Evolutionary conservation across 2,888 invertebrate species (phyloP).

Genomic region (Drosophila atroscutellata): DNA sequence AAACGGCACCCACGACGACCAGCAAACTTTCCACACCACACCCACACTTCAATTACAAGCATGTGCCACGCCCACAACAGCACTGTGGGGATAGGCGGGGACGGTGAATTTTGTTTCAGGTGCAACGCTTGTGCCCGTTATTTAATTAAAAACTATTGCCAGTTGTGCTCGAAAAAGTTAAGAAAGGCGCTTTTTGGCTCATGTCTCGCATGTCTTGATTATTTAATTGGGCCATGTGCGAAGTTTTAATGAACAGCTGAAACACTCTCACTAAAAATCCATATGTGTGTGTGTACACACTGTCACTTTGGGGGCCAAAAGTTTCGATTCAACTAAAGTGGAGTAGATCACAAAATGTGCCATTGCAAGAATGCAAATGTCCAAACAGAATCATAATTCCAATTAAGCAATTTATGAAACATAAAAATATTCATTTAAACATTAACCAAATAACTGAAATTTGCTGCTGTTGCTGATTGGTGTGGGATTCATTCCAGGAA

Average conservation of each 20-base stretch:
- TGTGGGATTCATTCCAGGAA: background rate
- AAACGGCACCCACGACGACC: conserved; percentile 49
- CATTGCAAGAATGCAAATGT: conserved; percentile 12
- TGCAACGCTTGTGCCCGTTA: conserved; percentile 52
- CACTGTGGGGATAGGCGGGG: background rate
- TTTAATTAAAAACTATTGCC: conserved; percentile 73
- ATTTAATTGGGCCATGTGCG: conserved; percentile 73
- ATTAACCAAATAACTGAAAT: no score
- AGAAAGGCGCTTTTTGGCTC: conserved; percentile 37
- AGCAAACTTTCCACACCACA: conserved; percentile 57
- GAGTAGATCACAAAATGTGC: conserved; percentile 37
- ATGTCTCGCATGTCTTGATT: conserved; percentile 60
- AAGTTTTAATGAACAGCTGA: conserved; percentile 64
- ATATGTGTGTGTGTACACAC: conserved; percentile 10
- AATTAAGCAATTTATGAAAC: background rate
- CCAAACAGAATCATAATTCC: conserved; percentile 44
- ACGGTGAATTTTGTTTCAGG: conserved; percentile 16
- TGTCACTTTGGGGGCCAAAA: conserved; percentile 46
- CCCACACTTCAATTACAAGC: conserved; percentile 29
- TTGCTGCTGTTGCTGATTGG: background rate
- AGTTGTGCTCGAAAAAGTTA: conserved; percentile 48
- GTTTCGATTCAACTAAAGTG: conserved; percentile 61
- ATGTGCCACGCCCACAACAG: conserved; percentile 41
- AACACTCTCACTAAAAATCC: conserved; percentile 26
- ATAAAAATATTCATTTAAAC: background rate